phyloP scores from a whole-genome alignment of 2,888 invertebrate species.

The Plutella xylostella region DNA sequence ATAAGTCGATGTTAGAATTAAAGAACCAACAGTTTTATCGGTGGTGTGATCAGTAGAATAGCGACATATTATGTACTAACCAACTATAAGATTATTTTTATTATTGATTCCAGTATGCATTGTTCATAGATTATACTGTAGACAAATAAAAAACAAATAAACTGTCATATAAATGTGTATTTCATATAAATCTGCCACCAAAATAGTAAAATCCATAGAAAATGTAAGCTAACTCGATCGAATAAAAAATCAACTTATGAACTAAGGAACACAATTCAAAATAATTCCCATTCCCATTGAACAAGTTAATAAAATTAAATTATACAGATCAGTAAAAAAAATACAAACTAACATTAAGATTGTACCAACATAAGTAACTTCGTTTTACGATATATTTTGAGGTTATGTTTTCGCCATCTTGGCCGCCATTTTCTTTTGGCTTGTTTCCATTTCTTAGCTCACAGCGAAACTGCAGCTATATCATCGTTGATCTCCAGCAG shows the following conservation, averaged over 20 bases:
- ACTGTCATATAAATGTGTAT: conserved; percentile 21
- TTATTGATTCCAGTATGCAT: neutral
- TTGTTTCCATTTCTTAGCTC: no score
- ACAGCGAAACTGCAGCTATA: conserved; percentile 80
- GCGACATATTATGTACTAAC: conserved; percentile 10
- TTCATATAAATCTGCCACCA: neutral
- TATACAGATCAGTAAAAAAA: neutral
- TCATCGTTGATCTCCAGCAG: conserved; percentile 83
- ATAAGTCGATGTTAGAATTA: conserved; percentile 34
- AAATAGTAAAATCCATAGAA: conserved; percentile 3
- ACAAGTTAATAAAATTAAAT: neutral
- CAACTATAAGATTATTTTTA: neutral
- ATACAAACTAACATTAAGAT: no score
- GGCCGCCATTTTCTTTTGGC: conserved; percentile 27
- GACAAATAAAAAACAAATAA: conserved; percentile 16
- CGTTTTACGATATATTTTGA: no score
- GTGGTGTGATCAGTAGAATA: conserved; percentile 40
- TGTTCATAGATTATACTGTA: neutral
- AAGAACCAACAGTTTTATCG: conserved; percentile 32
- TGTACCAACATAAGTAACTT: no score
- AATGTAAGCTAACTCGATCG: neutral
- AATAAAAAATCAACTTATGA: neutral
- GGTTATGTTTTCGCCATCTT: conserved; percentile 34
- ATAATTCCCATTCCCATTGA: neutral
- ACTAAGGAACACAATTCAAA: no score